phyloP scores from a whole-genome alignment of 2,113 vertebrate genomes.

The Phyllostomus discolor region DNA sequence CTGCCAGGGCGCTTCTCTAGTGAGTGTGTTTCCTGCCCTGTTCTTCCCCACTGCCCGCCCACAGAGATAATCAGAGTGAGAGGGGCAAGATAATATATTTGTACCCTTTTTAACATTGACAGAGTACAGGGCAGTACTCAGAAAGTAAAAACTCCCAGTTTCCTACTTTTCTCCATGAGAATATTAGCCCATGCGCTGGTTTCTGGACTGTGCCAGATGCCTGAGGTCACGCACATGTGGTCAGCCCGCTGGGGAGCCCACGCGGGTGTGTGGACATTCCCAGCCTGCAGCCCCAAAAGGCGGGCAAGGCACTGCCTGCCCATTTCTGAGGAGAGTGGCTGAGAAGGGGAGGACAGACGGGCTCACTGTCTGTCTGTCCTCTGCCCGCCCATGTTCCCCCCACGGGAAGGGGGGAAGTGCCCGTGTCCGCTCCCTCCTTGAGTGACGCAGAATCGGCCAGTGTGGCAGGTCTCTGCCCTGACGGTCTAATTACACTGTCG shows the following conservation, averaged over 20 bases:
- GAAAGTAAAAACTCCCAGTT: background rate
- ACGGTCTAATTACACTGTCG: background rate
- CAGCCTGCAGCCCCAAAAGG: accelerated
- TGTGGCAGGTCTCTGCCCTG: background rate
- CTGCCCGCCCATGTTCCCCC: background rate
- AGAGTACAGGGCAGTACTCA: background rate
- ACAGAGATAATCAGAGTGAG: background rate
- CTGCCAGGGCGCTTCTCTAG: background rate
- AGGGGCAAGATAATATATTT: background rate
- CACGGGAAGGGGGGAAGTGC: background rate
- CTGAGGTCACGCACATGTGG: accelerated
- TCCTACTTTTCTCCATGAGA: background rate
- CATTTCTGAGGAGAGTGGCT: background rate
- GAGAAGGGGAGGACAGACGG: background rate
- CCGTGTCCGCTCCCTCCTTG: background rate
- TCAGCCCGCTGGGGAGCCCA: background rate
- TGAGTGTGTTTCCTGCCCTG: no score
- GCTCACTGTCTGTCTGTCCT: background rate
- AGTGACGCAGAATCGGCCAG: background rate
- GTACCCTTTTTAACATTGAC: background rate
- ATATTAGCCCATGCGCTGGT: background rate
- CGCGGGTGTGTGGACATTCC: no score
- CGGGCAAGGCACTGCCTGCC: background rate
- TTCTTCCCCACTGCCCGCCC: background rate
- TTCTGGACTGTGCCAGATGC: background rate